These are phyloP conservation scores for Phortica magna DNA, from an alignment of 2,888 invertebrate species.

Conservation along the genomic window DNA sequence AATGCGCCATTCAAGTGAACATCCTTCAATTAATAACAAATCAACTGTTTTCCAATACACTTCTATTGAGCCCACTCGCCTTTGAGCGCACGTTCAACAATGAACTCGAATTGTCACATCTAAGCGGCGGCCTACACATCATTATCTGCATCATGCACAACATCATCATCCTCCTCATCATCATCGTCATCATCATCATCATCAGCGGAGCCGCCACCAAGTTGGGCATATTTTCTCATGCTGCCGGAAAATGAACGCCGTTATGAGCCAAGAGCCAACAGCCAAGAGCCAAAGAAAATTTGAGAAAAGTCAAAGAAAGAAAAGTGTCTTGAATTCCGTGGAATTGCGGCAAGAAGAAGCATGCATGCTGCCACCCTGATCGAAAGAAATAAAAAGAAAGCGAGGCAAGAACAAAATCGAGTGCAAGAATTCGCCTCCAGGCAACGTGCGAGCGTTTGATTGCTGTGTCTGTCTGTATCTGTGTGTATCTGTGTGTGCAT, in stretches of 20 bases:
- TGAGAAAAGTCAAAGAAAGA: slow-evolving; percentile 8
- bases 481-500: not conserved
- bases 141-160: too few species aligned
- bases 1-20: slow-evolving; percentile 53
- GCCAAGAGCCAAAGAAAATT: slow-evolving; percentile 6
- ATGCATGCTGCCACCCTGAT: slow-evolving; percentile 25
- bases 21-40: slow-evolving; percentile 50
- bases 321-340: slow-evolving; percentile 17
- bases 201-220: not conserved
- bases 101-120: not conserved
- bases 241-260: slow-evolving; percentile 12
- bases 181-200: not conserved
- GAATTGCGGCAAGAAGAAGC: slow-evolving; percentile 9
- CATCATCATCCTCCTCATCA: not conserved
- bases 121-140: not conserved
- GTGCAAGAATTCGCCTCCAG: slow-evolving; percentile 1
- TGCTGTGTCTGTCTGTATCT: too few species aligned
- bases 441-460: too few species aligned
- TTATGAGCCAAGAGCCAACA: slow-evolving; percentile 6
- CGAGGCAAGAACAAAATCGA: not conserved
- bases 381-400: not conserved
- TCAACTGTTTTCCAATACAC: not conserved
- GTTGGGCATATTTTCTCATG: slow-evolving; percentile 23
- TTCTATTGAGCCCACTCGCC: not conserved
- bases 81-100: not conserved